Evolutionary conservation across 2,113 vertebrate genomes (phyloP), one percentile per base, ranked within the genome.

Genomic region (Pycnonotus jocosus): DNA sequence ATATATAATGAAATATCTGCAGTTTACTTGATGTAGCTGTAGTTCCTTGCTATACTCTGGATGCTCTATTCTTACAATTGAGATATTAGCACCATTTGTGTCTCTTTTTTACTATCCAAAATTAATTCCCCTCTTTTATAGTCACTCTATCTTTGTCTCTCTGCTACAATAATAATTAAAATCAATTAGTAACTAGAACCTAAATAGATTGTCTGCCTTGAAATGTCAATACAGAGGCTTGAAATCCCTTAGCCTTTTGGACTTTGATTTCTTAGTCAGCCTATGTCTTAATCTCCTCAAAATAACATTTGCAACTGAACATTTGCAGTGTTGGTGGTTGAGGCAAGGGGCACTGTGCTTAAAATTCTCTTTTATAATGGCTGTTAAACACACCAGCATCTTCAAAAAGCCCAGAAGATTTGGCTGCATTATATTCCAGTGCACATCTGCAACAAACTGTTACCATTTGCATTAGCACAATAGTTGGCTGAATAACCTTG

Each of bases 371-470:
- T 87, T 68, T 24, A 47, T 62, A 54, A 57, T 76, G 42, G 20
- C 53, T 81, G 27, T 70, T 71, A 62, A 76, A n/a, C 40, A 7
- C 19, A 42, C 20, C 25, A 42, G n/a, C 10, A 17, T 91, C 48
- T 65, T 47, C 71, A 86, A 25, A 85, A 91, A 70, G 12, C 31
- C 33, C 56, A n/a, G 47, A 83, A 74, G 68, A 70, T 85, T 79
- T 90, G 66, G 18, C 37, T 80, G 70, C 30, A 10, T 61, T 94
- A 27, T 90, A 45, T 65, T 91, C 62, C 28, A 4, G 51, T 72
- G 50, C 82, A 88, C 62, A 93, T 91, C 94, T 95, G 93, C 92
- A 95, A 66, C 33, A 91, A 96, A n/a, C 58, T 64, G 6, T 64
- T 90, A 27, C 37, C 16, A 81, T 95, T 95, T 93, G 56, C 85